phyloP scores from a whole-genome alignment of 2,113 vertebrate species.

The Paradisaea rubra region DNA sequence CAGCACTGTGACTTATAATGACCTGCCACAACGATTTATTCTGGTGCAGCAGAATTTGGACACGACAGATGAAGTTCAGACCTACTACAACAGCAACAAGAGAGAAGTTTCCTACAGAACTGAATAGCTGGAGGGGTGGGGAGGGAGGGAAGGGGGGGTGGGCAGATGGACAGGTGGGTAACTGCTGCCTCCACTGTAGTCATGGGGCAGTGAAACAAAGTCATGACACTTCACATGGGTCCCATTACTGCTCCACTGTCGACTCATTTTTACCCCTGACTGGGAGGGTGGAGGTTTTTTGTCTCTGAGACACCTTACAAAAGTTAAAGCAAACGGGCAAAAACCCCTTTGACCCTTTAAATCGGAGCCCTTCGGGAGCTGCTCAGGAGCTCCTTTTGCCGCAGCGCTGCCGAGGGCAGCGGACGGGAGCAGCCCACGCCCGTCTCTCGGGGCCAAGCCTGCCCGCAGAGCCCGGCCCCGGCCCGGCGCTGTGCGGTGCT shows the following conservation, averaged over 20 bases:
- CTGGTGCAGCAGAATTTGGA: neutral
- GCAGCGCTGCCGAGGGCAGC: too few relatives aligned
- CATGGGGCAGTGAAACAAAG: neutral
- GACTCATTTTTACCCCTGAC: neutral
- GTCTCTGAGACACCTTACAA: neutral
- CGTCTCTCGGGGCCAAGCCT: fast-evolving
- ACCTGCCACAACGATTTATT: neutral
- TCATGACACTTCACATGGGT: neutral
- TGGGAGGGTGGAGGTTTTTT: neutral
- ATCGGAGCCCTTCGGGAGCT: neutral
- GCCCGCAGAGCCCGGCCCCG: too few relatives aligned
- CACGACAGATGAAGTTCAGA: neutral
- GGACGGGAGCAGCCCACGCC: neutral
- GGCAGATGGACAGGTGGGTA: neutral
- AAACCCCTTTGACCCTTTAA: neutral
- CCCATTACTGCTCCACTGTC: neutral
- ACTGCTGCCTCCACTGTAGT: neutral
- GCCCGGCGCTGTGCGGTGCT: neutral
- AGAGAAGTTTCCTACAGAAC: neutral
- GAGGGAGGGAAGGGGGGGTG: neutral
- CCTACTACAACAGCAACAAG: neutral
- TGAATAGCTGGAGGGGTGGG: neutral
- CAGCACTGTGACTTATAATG: fast-evolving
- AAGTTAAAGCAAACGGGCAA: neutral
- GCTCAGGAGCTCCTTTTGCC: neutral